Percentiles rank a stretch among this genome's conserved stretches.
phyloP scores from a whole-genome alignment of 2,797 vertebrate species.

The Myotis pilosus region DNA sequence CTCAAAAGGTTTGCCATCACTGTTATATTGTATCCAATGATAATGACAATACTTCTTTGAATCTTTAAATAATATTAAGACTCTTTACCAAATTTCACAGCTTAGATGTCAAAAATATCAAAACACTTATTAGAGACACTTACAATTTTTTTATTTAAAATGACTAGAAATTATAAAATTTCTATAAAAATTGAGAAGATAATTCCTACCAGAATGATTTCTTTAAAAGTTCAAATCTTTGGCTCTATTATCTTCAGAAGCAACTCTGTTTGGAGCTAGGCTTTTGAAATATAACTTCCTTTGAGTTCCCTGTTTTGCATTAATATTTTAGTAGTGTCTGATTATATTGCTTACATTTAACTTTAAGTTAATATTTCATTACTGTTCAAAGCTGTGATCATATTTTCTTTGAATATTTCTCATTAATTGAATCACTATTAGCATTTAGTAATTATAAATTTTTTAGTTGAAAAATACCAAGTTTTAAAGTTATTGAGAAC shows the following conservation, averaged over 20 bases:
- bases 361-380: constrained; percentile 61
- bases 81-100: not conserved
- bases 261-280: not conserved
- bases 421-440: constrained; percentile 57
- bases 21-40: not conserved
- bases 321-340: constrained; percentile 36
- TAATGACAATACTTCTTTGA: not conserved
- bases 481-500: not conserved
- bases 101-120: not conserved
- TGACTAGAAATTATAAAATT: not conserved
- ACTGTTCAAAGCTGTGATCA: constrained; percentile 37
- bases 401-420: constrained; percentile 56
- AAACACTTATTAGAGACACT: not conserved
- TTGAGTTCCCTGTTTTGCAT: not conserved
- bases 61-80: not conserved
- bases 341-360: constrained; percentile 55
- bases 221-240: constrained; percentile 14
- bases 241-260: not conserved
- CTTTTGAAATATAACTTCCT: constrained; percentile 15
- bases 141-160: not conserved
- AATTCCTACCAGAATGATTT: not conserved
- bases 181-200: not conserved
- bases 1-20: too few relatives aligned
- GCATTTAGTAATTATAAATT: constrained; percentile 20
- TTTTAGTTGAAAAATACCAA: constrained; percentile 37